Conservation (phyloP, 1,140 invertebrate genomes). For the Musca domestica region DNA sequence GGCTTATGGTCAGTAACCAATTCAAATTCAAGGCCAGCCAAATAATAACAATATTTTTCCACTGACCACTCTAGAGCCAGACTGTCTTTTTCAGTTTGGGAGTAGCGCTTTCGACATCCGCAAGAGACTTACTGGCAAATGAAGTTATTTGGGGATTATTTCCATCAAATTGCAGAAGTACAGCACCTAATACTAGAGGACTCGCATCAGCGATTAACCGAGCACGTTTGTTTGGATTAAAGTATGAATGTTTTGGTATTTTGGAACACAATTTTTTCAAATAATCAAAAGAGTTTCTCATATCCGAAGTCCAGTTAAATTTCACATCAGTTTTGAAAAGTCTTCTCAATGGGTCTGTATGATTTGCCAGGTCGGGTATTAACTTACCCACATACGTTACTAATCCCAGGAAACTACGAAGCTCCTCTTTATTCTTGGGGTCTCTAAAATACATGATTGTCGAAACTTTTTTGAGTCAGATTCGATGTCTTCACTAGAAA, state of each 20-base stretch:
- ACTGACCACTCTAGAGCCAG: conserved; percentile 45
- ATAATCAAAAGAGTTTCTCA: conserved; percentile 32
- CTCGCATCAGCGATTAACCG: conserved; percentile 45
- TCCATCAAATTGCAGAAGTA: conserved; percentile 32
- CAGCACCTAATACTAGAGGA: conserved; percentile 39
- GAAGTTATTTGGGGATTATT: conserved; percentile 36
- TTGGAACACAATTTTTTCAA: conserved; percentile 25
- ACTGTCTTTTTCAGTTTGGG: conserved; percentile 53
- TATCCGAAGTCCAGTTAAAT: conserved; percentile 32
- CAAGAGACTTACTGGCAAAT: conserved; percentile 50
- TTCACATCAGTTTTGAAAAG: conserved; percentile 36
- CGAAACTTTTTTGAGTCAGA: conserved; percentile 39
- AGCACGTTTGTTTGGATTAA: conserved; percentile 11
- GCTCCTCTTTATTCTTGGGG: conserved; percentile 40
- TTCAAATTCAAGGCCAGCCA: conserved; percentile 37
- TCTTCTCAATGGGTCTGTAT: conserved; percentile 33
- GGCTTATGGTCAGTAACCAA: conserved; percentile 45
- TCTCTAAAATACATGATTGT: conserved; percentile 41
- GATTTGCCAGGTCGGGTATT: conserved; percentile 39
- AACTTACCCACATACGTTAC: conserved; percentile 52
- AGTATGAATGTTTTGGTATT: conserved; percentile 17
- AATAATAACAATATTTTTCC: conserved; percentile 46
- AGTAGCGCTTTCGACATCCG: conserved; percentile 49
- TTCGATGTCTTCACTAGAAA: conserved; percentile 47
- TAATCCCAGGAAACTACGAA: conserved; percentile 51